Base-by-base conservation (phyloP, 2,888 invertebrate genomes). In the Electrophaes corylata region DNA sequence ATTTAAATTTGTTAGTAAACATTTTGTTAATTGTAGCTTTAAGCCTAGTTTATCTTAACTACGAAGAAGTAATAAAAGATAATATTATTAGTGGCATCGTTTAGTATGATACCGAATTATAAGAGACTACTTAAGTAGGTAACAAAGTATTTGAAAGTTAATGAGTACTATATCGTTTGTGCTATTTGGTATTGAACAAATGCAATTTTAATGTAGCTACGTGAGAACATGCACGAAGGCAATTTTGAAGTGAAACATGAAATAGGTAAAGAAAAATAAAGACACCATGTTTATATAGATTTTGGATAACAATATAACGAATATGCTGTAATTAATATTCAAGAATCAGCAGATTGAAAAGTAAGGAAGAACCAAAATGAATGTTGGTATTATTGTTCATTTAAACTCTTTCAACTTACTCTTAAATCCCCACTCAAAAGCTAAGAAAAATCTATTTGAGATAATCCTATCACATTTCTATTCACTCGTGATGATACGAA, bases 111-210 rank as follows among this genome's bases (percentile, higher is more conserved):
- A 68, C 69, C 66, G 71, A 76, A 59, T 59, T 65, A 59, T 65
- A 66, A 76, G 70, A 72, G 66, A 69, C 72, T 80, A 83, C 69
- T 64, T 69, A 69, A 35, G 12, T 35, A 69, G 70, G 57, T 76
- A 83, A 83, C 76, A 76, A 82, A 81, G 69, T 73, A 51, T 66
- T 81, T 73, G 72, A 78, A 81, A 78, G 71, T 74, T 75, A 70
- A 87, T 86, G 87, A 74, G 62, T 67, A 72, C 88, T 90, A 89
- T 76, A 75, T 81, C 81, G 84, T 79, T 79, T 69, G 90, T 90
- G 91, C 88, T 84, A 81, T 87, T 88, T 88, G 82, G 85, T 88
- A 84, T 70, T 81, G 82, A 90, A 90, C 89, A 87, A 90, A 89
- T 89, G 90, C 89, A 88, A 76, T 75, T 80, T 83, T 86, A 75